Percentiles rank a stretch among this genome's conserved stretches.
Conservation (phyloP, 2,113 vertebrate species). For the Tricholaema leucomelas region DNA sequence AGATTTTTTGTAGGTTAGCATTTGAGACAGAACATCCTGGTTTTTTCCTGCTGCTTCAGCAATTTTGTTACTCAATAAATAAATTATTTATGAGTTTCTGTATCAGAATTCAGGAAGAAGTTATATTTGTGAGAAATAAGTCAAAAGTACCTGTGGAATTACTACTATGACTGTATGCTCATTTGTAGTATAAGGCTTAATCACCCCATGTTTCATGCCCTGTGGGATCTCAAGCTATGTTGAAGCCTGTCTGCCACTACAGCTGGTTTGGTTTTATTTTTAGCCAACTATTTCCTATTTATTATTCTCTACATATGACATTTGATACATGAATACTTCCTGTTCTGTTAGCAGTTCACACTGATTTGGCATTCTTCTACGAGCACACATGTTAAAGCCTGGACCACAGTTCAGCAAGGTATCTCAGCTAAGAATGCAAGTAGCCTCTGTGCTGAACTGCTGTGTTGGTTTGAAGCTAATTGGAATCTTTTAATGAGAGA, state of each 20-base stretch:
- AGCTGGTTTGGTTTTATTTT: background rate
- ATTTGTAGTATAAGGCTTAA: background rate
- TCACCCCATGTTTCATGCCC: background rate
- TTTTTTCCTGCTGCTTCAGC: background rate
- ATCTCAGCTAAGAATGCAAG: background rate
- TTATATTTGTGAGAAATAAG: background rate
- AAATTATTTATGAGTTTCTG: background rate
- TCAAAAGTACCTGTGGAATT: background rate
- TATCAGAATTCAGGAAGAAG: background rate
- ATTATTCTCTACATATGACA: constrained; percentile 3
- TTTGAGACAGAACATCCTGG: background rate
- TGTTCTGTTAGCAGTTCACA: background rate
- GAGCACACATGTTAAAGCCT: background rate
- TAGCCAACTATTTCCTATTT: constrained; percentile 11
- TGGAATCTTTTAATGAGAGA: too few relatives aligned
- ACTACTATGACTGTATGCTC: background rate
- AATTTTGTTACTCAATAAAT: background rate
- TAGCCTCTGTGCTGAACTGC: background rate
- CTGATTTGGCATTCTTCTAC: background rate
- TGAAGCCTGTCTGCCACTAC: background rate
- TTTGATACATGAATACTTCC: background rate
- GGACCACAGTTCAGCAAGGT: background rate
- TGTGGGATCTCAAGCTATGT: background rate
- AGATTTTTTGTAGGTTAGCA: background rate
- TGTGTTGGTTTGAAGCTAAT: too few relatives aligned